Percentiles rank a stretch among this genome's conserved stretches.
phyloP scores from a whole-genome alignment of 1,140 invertebrate genomes.

The Eriocheir sinensis region DNA sequence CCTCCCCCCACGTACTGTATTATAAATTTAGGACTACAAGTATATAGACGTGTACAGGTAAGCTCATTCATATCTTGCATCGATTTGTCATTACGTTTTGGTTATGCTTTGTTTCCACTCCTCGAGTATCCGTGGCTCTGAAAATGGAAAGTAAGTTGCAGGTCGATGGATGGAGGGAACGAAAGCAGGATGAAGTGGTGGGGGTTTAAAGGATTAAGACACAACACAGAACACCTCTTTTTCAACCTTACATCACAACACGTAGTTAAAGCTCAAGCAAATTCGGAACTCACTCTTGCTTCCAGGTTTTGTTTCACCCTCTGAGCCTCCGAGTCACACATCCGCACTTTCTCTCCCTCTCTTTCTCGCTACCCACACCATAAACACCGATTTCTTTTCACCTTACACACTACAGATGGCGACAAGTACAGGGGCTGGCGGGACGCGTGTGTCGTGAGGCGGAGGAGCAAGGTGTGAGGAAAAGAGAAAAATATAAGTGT shows the following conservation, averaged over 20 bases:
- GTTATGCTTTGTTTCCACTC: background rate
- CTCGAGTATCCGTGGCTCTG: background rate
- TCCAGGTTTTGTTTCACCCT: background rate
- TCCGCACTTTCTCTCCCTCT: too few relatives aligned
- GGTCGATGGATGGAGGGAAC: background rate
- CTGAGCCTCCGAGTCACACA: background rate
- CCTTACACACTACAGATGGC: background rate
- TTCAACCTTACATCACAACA: constrained; percentile 11
- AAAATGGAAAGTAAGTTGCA: background rate
- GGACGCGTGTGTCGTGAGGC: background rate
- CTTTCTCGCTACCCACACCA: too few relatives aligned
- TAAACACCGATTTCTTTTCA: background rate
- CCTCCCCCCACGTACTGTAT: too few relatives aligned
- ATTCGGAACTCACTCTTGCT: background rate
- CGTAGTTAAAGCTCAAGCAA: constrained; percentile 6
- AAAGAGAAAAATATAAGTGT: too few relatives aligned
- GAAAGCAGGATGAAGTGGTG: background rate
- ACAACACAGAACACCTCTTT: background rate
- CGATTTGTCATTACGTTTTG: background rate
- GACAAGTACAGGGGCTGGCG: background rate
- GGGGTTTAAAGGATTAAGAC: background rate
- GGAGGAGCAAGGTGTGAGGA: background rate
- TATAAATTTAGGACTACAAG: background rate
- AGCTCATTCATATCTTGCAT: background rate
- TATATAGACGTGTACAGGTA: constrained; percentile 12